These are phyloP conservation scores for Labia minor DNA, from an alignment of 2,888 invertebrate species.

Conservation along the genomic window DNA sequence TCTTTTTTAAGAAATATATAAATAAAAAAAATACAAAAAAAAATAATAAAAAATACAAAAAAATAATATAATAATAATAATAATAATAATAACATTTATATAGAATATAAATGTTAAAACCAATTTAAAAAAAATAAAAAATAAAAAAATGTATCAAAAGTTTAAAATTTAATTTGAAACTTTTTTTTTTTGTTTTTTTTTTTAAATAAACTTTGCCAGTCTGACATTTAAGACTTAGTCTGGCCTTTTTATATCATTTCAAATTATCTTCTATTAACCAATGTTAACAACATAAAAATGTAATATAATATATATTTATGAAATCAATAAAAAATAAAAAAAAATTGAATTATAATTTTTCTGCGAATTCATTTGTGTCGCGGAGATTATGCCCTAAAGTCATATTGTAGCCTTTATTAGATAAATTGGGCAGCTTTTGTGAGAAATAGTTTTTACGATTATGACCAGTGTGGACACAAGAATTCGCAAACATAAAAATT, in stretches of 20 bases:
- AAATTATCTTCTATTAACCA: neutral
- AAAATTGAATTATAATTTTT: neutral
- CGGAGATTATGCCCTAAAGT: neutral
- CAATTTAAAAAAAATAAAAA: slow-evolving; percentile 23
- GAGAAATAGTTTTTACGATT: slow-evolving; percentile 2
- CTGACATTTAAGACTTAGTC: slow-evolving; percentile 18
- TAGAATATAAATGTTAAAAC: slow-evolving; percentile 15
- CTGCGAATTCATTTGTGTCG: slow-evolving; percentile 5
- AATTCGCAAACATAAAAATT: neutral
- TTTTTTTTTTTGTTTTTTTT: slow-evolving; percentile 29
- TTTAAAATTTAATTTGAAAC: slow-evolving; percentile 27
- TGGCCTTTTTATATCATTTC: neutral
- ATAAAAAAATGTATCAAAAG: slow-evolving; percentile 19
- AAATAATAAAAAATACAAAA: too few species aligned
- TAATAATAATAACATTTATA: slow-evolving; percentile 14
- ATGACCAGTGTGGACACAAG: slow-evolving; percentile 13
- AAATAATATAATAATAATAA: too few species aligned
- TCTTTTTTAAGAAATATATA: slow-evolving; percentile 15
- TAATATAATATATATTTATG: neutral
- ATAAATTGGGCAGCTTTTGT: neutral
- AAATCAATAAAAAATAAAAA: neutral
- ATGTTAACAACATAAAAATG: neutral
- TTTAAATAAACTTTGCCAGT: too few species aligned
- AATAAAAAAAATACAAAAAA: neutral
- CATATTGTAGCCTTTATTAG: neutral